phyloP scores from a whole-genome alignment of 2,888 invertebrate genomes.

The Gandaritis pyraliata region DNA sequence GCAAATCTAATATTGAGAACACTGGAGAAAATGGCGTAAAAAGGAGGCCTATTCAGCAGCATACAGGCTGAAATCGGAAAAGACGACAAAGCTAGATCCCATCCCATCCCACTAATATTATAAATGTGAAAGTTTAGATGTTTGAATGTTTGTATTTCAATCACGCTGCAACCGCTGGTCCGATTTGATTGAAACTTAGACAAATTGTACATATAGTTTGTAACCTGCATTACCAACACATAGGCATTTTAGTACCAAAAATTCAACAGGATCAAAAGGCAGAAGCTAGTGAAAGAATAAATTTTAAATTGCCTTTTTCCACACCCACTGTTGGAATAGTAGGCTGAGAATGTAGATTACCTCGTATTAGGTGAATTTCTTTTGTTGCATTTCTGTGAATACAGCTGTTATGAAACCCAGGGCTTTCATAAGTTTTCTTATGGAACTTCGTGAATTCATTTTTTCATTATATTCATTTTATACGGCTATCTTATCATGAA shows the following conservation, averaged over 20 bases:
- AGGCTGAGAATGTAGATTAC: slow-evolving; percentile 24
- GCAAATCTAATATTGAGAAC: neutral
- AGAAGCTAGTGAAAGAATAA: slow-evolving; percentile 31
- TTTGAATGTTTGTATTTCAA: no score
- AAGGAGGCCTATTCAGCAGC: neutral
- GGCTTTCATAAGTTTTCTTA: neutral
- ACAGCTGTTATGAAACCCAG: slow-evolving; percentile 9
- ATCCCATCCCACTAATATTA: no score
- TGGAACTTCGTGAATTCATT: no score
- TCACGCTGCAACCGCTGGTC: no score
- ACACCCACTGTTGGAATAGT: slow-evolving; percentile 26
- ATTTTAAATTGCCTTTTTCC: slow-evolving; percentile 34
- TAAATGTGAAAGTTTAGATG: no score
- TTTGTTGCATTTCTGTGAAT: slow-evolving; percentile 18
- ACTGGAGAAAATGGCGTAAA: neutral
- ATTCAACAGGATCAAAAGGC: no score
- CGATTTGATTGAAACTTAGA: no score
- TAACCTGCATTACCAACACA: no score
- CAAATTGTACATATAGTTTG: no score
- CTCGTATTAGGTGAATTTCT: slow-evolving; percentile 22
- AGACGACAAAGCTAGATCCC: neutral
- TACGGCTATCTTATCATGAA: slow-evolving; percentile 12
- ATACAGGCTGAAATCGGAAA: slow-evolving; percentile 12
- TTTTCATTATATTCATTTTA: no score
- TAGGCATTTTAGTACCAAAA: no score